A percentile compares a stretch with the other conserved stretches of the same genome.
Evolutionary conservation across 2,888 invertebrate species (phyloP).

Genomic region (Penaeus monodon): DNA sequence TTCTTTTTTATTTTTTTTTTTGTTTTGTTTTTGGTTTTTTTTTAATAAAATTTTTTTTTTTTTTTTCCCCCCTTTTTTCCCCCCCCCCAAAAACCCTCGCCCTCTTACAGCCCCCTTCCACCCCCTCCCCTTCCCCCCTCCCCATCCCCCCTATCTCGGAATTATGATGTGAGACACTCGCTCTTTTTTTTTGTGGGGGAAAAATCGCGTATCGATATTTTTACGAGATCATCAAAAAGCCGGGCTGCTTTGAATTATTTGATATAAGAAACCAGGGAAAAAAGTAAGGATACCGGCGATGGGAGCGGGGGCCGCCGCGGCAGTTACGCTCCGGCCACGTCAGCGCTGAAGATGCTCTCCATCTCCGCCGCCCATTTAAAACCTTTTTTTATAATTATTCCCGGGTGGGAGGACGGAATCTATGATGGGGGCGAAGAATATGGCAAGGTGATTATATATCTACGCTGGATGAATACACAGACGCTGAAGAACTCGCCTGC

Average conservation of each 20-base stretch:
- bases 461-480: no score
- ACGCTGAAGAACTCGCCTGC: no score
- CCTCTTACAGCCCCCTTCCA: neutral
- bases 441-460: no score
- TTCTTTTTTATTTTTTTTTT: no score
- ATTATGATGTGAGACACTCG: constrained; percentile 39
- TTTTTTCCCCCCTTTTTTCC: neutral
- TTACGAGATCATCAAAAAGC: constrained; percentile 50
- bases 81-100: neutral
- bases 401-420: no score
- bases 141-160: constrained; percentile 5
- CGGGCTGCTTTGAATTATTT: constrained; percentile 47
- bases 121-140: neutral
- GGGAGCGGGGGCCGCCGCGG: constrained; percentile 1
- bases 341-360: no score
- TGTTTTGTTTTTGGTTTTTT: no score
- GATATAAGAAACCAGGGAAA: constrained; percentile 31
- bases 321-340: no score
- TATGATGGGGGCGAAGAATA: no score
- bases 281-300: neutral
- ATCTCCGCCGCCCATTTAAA: no score
- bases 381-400: no score
- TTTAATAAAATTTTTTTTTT: no score
- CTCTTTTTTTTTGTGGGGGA: constrained; percentile 22
- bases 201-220: constrained; percentile 49